Conservation (phyloP, 2,888 invertebrate genomes). For the Lycia hirtaria region DNA sequence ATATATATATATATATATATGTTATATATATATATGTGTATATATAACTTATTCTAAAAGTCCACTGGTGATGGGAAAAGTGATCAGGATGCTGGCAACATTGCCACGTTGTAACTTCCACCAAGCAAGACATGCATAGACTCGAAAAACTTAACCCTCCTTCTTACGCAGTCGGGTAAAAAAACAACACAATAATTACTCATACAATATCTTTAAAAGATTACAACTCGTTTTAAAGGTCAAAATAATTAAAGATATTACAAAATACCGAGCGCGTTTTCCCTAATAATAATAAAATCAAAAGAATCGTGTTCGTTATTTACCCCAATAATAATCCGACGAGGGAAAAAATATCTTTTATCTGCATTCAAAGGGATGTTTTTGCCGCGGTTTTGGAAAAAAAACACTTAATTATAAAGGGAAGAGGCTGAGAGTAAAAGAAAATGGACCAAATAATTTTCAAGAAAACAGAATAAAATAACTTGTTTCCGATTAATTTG, state of each 20-base stretch:
- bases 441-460: slow-evolving; percentile 57
- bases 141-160: too few species aligned
- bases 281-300: slow-evolving; percentile 55
- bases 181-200: not conserved
- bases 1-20: too few species aligned
- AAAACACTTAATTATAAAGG: slow-evolving; percentile 72
- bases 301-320: slow-evolving; percentile 70
- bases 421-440: slow-evolving; percentile 59
- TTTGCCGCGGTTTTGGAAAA: slow-evolving; percentile 59
- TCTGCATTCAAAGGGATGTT: slow-evolving; percentile 73
- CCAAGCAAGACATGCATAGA: too few species aligned
- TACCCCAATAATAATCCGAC: slow-evolving; percentile 65
- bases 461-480: slow-evolving; percentile 48
- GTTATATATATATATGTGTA: too few species aligned
- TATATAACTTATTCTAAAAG: too few species aligned
- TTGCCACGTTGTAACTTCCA: too few species aligned
- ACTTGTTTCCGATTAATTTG: slow-evolving; percentile 49
- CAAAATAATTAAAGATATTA: slow-evolving; percentile 21
- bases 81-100: too few species aligned
- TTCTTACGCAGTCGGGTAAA: too few species aligned
- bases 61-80: too few species aligned
- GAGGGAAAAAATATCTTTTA: slow-evolving; percentile 70
- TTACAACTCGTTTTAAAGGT: slow-evolving; percentile 28
- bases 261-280: slow-evolving; percentile 9
- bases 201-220: too few species aligned